phyloP scores from a whole-genome alignment of 2,113 vertebrate species.

The Onychostoma macrolepis region DNA sequence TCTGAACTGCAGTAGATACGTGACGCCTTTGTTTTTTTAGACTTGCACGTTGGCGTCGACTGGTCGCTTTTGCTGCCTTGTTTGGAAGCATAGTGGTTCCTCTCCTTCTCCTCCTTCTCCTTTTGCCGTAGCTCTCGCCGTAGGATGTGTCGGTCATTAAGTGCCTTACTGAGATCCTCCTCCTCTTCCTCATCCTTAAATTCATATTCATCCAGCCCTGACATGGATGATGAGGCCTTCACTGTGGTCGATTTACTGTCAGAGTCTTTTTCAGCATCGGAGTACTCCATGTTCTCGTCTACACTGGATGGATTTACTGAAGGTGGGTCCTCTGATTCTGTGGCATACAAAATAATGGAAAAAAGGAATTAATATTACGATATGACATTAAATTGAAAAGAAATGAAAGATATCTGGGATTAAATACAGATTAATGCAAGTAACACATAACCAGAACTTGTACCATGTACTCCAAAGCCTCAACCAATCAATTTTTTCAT shows the following conservation, averaged over 20 bases:
- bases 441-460: background rate
- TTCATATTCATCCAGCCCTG: conserved; percentile 94
- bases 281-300: conserved; percentile 91
- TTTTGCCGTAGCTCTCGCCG: conserved; percentile 87
- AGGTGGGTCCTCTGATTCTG: conserved; percentile 93
- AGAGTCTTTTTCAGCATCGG: conserved; percentile 91
- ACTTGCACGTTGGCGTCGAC: conserved; percentile 80
- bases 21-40: conserved; percentile 87
- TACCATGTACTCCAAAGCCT: background rate
- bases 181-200: conserved; percentile 92
- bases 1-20: conserved; percentile 91
- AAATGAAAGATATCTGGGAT: background rate
- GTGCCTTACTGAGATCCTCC: conserved; percentile 87
- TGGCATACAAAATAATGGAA: conserved; percentile 44
- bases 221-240: conserved; percentile 82
- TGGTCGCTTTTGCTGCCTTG: conserved; percentile 85
- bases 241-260: conserved; percentile 80
- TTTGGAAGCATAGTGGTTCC: conserved; percentile 82
- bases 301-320: conserved; percentile 95
- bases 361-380: background rate
- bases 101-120: conserved; percentile 85
- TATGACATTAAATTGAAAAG: background rate
- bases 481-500: background rate
- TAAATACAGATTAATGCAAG: background rate
- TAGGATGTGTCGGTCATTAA: conserved; percentile 89